These are phyloP conservation scores for Coptodon rendalli DNA, from an alignment of 2,113 vertebrate species.

Conservation along the genomic window DNA sequence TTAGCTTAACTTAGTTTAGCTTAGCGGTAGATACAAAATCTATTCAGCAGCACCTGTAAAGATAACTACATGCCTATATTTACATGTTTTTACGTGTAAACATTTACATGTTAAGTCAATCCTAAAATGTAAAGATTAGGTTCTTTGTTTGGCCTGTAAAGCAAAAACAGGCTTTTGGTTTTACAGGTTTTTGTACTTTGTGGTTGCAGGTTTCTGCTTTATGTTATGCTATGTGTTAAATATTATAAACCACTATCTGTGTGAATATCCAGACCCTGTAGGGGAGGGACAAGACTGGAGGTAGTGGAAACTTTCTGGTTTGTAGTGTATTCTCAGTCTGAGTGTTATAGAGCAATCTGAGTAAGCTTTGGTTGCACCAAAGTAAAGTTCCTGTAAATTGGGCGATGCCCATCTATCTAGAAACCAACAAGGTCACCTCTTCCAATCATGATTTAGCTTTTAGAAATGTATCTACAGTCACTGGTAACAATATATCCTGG, in stretches of 20 bases:
- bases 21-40: background rate
- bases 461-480: background rate
- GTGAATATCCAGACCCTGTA: background rate
- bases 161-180: background rate
- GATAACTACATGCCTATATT: background rate
- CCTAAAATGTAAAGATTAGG: background rate
- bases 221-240: background rate
- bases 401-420: background rate
- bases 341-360: background rate
- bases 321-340: background rate
- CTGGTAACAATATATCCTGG: background rate
- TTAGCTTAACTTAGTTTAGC: background rate
- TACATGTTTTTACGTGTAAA: background rate
- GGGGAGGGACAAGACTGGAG: background rate
- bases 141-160: background rate
- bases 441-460: background rate
- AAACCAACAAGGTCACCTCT: background rate
- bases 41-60: background rate
- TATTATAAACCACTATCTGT: background rate
- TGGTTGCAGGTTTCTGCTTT: background rate
- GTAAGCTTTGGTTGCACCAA: background rate
- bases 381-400: background rate
- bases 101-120: background rate
- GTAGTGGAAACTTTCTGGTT: background rate
- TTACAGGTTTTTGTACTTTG: background rate